Evolutionary conservation across 2,797 vertebrate species (phyloP).

Genomic region (Hyperoplus immaculatus): DNA sequence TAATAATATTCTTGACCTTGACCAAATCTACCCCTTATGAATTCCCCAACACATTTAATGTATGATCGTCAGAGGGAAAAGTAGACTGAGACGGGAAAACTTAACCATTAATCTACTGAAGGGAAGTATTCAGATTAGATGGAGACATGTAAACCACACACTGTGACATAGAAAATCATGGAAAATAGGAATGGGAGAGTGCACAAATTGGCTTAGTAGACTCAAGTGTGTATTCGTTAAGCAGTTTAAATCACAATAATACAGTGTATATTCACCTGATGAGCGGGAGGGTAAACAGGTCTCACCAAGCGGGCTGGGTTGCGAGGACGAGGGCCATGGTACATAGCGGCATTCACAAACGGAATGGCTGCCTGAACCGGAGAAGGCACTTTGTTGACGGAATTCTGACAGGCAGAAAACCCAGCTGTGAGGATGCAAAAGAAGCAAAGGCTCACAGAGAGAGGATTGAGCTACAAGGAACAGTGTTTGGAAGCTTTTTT

Average conservation of each 20-base stretch:
- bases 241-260: background rate
- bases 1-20: too few relatives aligned
- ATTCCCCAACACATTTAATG: too few relatives aligned
- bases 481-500: background rate
- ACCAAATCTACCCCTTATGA: too few relatives aligned
- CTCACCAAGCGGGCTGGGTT: background rate
- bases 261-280: slow-evolving; percentile 38
- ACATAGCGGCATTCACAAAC: background rate
- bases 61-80: too few relatives aligned
- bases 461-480: background rate
- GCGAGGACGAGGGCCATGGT: background rate
- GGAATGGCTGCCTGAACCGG: background rate
- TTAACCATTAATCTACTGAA: too few relatives aligned
- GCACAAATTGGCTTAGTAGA: background rate
- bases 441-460: background rate
- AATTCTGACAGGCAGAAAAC: background rate
- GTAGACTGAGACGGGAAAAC: too few relatives aligned
- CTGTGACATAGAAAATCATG: background rate
- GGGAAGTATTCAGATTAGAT: too few relatives aligned
- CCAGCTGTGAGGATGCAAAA: slow-evolving; percentile 13
- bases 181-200: background rate
- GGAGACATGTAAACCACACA: background rate
- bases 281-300: background rate
- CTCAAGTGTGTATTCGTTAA: background rate
- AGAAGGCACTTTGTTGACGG: slow-evolving; percentile 1